Evolutionary conservation across 1,140 invertebrate genomes (phyloP).

Genomic region (Nephila pilipes): DNA sequence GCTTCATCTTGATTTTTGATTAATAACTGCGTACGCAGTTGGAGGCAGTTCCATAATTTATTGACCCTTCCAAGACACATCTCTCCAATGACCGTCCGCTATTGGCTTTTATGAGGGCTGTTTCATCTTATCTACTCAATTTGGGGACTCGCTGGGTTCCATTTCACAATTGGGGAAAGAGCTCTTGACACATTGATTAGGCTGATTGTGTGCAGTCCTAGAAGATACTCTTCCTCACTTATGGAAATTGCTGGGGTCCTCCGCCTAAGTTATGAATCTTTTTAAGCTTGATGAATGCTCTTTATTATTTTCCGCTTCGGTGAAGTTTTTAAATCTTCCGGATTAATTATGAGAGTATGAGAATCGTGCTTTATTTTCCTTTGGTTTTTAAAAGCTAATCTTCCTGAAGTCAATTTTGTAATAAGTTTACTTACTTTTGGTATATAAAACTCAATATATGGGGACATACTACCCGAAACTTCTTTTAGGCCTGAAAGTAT

Average conservation of each 20-base stretch:
- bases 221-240: neutral
- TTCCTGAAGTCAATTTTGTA: too few relatives aligned
- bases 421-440: too few relatives aligned
- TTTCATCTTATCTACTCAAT: constrained; percentile 19
- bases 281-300: neutral
- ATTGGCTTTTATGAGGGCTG: constrained; percentile 34
- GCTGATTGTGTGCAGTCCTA: constrained; percentile 5
- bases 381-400: too few relatives aligned
- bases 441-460: too few relatives aligned
- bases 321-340: neutral
- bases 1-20: neutral
- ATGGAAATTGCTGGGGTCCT: constrained; percentile 19
- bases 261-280: neutral
- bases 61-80: neutral
- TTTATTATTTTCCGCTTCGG: neutral
- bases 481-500: too few relatives aligned
- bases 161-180: constrained; percentile 20
- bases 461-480: too few relatives aligned
- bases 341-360: neutral
- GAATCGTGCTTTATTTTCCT: too few relatives aligned
- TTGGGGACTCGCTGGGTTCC: constrained; percentile 17
- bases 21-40: neutral
- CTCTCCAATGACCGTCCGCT: neutral
- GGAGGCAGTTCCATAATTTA: neutral
- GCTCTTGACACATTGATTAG: constrained; percentile 25